Percentiles rank a stretch among this genome's conserved stretches.
Conservation (phyloP, 1,140 invertebrate genomes). For the Micrasema minimum region DNA sequence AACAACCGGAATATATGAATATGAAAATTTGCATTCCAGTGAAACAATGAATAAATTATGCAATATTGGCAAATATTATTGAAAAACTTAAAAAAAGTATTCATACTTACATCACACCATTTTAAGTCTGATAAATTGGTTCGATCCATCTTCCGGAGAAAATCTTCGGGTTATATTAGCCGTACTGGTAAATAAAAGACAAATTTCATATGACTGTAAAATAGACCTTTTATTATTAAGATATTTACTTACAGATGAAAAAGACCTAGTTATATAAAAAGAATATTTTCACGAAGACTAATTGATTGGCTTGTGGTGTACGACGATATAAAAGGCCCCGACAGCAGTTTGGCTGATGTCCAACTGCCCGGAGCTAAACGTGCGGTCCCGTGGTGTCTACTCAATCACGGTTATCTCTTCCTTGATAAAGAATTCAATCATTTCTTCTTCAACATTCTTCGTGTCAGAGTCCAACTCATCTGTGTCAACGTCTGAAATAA, state of each 20-base stretch:
- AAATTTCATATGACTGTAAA: slow-evolving; percentile 37
- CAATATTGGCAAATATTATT: too few species aligned
- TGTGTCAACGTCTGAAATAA: slow-evolving; percentile 86
- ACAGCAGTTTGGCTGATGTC: background rate
- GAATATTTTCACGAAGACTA: slow-evolving; percentile 18
- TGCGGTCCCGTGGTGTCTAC: slow-evolving; percentile 58
- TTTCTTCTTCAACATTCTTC: slow-evolving; percentile 92
- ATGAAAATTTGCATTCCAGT: slow-evolving; percentile 30
- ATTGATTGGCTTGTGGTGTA: too few species aligned
- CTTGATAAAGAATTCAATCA: slow-evolving; percentile 97
- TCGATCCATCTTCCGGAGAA: too few species aligned
- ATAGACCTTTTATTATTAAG: slow-evolving; percentile 43
- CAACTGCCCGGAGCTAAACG: background rate
- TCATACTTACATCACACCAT: too few species aligned
- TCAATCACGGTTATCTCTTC: slow-evolving; percentile 89
- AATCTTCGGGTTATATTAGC: too few species aligned
- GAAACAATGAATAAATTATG: too few species aligned
- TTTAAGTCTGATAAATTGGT: too few species aligned
- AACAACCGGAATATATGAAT: slow-evolving; percentile 27
- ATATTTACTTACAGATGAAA: slow-evolving; percentile 36
- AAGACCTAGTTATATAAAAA: slow-evolving; percentile 14
- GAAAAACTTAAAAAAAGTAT: too few species aligned
- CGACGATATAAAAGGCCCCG: too few species aligned
- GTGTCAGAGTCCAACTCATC: slow-evolving; percentile 88
- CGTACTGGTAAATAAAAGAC: slow-evolving; percentile 28